These are phyloP conservation scores for Phenganax subtilis DNA, from an alignment of 92 coral and sea anemone species.

Conservation along the genomic window DNA sequence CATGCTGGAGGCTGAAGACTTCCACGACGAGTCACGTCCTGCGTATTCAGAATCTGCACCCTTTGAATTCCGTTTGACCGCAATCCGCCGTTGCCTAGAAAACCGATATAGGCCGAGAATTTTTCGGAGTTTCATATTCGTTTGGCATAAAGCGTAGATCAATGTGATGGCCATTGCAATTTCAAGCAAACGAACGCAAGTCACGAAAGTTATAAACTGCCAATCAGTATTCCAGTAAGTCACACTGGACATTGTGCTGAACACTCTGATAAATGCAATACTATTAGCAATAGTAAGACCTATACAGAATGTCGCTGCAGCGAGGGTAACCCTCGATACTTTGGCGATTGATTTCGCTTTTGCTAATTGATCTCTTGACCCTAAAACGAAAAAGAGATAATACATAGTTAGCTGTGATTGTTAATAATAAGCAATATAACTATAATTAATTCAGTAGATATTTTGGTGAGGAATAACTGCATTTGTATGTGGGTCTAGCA, in stretches of 20 bases:
- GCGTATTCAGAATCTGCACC: conserved; percentile 4
- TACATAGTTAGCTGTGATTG: not conserved
- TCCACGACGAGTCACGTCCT: not conserved
- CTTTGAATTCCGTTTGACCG: not conserved
- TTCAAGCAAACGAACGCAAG: conserved; percentile 23
- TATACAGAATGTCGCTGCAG: conserved; percentile 21
- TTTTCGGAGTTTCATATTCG: not conserved
- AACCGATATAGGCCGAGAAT: not conserved
- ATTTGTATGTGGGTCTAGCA: too few relatives aligned
- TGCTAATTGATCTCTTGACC: conserved; percentile 6
- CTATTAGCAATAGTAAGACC: conserved; percentile 10
- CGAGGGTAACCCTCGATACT: conserved; percentile 11
- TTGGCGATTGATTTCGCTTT: conserved; percentile 27
- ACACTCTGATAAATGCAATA: conserved; percentile 16
- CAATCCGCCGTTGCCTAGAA: not conserved
- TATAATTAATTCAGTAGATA: not conserved
- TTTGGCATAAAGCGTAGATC: conserved; percentile 13
- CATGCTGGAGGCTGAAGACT: not conserved
- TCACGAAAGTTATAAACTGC: conserved; percentile 11
- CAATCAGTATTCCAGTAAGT: not conserved
- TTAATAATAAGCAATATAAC: not conserved
- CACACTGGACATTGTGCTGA: not conserved
- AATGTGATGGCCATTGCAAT: conserved; percentile 9
- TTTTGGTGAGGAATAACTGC: too few relatives aligned
- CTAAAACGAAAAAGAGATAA: not conserved